Conservation (phyloP, 2,888 invertebrate species). For the Tenthredo distinguenda region DNA sequence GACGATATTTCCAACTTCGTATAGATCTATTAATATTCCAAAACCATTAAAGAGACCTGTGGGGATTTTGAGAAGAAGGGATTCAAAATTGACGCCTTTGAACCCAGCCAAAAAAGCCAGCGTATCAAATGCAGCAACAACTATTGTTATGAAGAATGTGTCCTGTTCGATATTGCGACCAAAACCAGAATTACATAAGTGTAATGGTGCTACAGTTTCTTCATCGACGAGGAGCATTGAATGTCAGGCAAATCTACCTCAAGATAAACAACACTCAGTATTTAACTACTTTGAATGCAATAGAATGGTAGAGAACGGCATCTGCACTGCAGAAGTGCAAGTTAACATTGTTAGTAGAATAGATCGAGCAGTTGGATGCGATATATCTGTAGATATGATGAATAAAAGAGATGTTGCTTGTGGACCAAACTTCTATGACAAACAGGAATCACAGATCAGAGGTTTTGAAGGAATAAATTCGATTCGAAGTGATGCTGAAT, state of each 20-base stretch:
- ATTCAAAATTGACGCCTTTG: background rate
- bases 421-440: constrained; percentile 37
- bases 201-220: background rate
- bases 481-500: background rate
- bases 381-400: constrained; percentile 14
- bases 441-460: background rate
- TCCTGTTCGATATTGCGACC: no score
- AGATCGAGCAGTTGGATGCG: constrained; percentile 18
- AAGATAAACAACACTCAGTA: constrained; percentile 45
- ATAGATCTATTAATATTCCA: background rate
- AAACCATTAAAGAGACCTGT: background rate
- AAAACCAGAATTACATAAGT: no score
- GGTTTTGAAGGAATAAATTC: constrained; percentile 49
- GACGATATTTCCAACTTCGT: background rate
- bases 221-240: background rate
- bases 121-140: no score
- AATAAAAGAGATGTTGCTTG: constrained; percentile 42
- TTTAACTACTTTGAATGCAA: constrained; percentile 43
- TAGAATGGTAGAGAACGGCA: background rate
- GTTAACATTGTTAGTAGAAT: constrained; percentile 39
- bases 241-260: constrained; percentile 29
- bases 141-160: no score
- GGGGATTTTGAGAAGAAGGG: background rate
- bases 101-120: no score
- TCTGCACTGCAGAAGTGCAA: constrained; percentile 50